A percentile compares a stretch with the other conserved stretches of the same genome.
Evolutionary conservation across 2,888 invertebrate species (phyloP).

Genomic region (Idaea aversata): DNA sequence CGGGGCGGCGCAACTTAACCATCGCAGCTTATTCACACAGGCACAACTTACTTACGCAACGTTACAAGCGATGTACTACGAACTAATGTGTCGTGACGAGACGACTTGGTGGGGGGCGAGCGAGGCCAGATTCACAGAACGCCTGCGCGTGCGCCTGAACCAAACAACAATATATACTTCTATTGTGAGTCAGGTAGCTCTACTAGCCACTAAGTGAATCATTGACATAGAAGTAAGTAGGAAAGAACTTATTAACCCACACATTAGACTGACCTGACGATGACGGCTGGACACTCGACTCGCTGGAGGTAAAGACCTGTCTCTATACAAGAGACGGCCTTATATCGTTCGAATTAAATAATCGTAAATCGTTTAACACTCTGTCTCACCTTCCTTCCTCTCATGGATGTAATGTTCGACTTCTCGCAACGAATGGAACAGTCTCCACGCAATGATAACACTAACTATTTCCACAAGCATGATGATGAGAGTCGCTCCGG

Average conservation of each 20-base stretch:
- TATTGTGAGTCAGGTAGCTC: slow-evolving; percentile 42
- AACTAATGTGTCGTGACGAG: slow-evolving; percentile 45
- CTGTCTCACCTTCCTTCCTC: slow-evolving; percentile 72
- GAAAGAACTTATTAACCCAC: slow-evolving; percentile 53
- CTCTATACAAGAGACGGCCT: slow-evolving; percentile 63
- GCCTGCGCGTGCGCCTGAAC: slow-evolving; percentile 30
- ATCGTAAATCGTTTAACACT: slow-evolving; percentile 52
- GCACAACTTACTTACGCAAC: slow-evolving; percentile 46
- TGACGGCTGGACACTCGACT: slow-evolving; percentile 11
- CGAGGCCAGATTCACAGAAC: slow-evolving; percentile 54
- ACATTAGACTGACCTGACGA: slow-evolving; percentile 46
- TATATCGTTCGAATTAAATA: slow-evolving; percentile 29
- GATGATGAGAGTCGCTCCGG: slow-evolving; percentile 65
- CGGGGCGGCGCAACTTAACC: slow-evolving; percentile 31
- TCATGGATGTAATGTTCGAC: slow-evolving; percentile 74
- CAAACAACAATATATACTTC: slow-evolving; percentile 40
- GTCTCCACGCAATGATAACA: slow-evolving; percentile 63
- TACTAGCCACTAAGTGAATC: slow-evolving; percentile 33
- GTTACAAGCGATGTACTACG: slow-evolving; percentile 49
- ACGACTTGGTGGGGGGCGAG: slow-evolving; percentile 49
- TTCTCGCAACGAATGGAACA: slow-evolving; percentile 65
- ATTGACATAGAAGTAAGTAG: slow-evolving; percentile 44
- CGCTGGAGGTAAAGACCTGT: slow-evolving; percentile 50
- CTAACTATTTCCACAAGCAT: slow-evolving; percentile 64
- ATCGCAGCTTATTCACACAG: slow-evolving; percentile 41